Evolutionary conservation across 2,797 vertebrate species (phyloP).

Genomic region (Craterocephalus amniculus): DNA sequence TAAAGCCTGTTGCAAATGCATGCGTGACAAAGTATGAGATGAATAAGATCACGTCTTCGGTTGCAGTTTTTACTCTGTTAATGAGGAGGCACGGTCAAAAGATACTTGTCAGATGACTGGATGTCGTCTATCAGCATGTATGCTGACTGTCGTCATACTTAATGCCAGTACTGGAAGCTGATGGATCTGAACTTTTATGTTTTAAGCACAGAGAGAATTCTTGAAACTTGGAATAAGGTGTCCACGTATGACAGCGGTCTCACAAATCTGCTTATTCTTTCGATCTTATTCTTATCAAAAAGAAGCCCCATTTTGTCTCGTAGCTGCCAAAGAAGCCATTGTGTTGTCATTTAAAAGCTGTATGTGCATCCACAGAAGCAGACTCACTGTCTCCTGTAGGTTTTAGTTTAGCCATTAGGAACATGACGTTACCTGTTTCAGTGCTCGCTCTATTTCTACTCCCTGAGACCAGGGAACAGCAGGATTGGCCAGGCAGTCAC

Average conservation of each 20-base stretch:
- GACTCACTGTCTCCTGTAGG: neutral
- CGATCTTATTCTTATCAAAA: neutral
- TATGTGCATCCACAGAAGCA: neutral
- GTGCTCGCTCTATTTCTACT: slow-evolving; percentile 96
- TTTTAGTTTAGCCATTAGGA: neutral
- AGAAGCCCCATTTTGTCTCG: neutral
- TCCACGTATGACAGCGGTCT: neutral
- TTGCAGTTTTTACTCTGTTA: neutral
- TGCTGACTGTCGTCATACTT: neutral
- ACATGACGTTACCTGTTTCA: slow-evolving; percentile 90
- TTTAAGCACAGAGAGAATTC: neutral
- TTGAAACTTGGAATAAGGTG: neutral
- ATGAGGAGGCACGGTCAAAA: neutral
- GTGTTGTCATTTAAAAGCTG: too few species aligned
- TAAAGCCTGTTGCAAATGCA: slow-evolving; percentile 2
- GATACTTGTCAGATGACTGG: neutral
- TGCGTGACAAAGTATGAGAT: neutral
- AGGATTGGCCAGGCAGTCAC: slow-evolving; percentile 97
- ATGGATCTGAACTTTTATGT: neutral
- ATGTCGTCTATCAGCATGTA: neutral
- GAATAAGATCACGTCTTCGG: neutral
- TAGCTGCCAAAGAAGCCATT: neutral
- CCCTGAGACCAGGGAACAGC: slow-evolving; percentile 98
- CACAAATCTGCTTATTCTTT: neutral
- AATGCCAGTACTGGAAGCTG: neutral